phyloP scores from a whole-genome alignment of 2,888 invertebrate genomes.

The Agrenia bidenticulata region DNA sequence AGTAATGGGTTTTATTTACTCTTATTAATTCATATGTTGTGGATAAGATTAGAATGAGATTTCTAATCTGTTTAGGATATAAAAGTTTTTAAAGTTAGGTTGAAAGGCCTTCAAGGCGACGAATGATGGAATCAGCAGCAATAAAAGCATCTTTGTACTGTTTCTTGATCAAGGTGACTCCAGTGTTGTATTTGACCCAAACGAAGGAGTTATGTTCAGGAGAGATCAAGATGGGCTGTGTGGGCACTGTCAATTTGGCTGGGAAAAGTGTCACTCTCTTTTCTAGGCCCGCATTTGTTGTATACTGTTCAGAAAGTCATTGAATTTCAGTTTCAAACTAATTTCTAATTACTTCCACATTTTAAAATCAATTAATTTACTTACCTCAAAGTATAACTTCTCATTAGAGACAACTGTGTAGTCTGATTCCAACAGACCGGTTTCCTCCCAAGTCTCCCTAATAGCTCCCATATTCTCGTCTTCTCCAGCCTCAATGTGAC shows the following conservation, averaged over 20 bases:
- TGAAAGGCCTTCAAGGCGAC: not conserved
- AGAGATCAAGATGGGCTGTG: not conserved
- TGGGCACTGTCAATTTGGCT: not conserved
- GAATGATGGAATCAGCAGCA: not conserved
- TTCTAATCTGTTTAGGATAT: too few relatives aligned
- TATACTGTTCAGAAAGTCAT: constrained; percentile 1
- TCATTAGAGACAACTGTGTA: not conserved
- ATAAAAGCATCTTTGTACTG: constrained; percentile 11
- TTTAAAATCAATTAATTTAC: not conserved
- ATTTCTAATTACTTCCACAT: not conserved
- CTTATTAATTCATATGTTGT: too few relatives aligned
- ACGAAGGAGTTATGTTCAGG: constrained; percentile 5
- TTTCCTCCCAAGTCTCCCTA: constrained; percentile 9
- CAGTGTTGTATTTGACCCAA: not conserved
- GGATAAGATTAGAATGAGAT: too few relatives aligned
- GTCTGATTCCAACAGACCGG: not conserved
- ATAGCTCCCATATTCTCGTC: constrained; percentile 3
- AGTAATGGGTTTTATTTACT: too few relatives aligned
- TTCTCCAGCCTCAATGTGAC: constrained; percentile 10
- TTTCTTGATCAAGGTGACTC: not conserved
- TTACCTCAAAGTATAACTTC: constrained; percentile 19
- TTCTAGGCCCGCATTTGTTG: not conserved
- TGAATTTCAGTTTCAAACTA: not conserved
- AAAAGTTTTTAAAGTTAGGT: too few relatives aligned
- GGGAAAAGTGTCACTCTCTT: constrained; percentile 17